phyloP scores from a whole-genome alignment of 2,888 invertebrate species.

The Empis livida region DNA sequence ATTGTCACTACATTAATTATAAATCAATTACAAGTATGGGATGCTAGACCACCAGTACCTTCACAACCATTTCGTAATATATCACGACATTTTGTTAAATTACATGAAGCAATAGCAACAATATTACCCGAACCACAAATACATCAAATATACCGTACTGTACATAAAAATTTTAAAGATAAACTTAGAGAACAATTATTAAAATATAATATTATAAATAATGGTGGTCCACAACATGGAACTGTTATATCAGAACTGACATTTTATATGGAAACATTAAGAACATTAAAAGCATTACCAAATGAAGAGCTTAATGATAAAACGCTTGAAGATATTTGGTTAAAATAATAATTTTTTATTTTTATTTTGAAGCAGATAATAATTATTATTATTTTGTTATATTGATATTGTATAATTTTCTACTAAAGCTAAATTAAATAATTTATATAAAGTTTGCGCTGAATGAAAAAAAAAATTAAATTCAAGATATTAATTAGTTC shows the following conservation, averaged over 20 bases:
- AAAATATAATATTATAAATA: conserved; percentile 80
- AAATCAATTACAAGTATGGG: conserved; percentile 75
- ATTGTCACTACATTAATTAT: conserved; percentile 79
- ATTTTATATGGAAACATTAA: conserved; percentile 78
- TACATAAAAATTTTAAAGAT: conserved; percentile 77
- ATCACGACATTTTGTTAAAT: conserved; percentile 75
- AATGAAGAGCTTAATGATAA: conserved; percentile 55
- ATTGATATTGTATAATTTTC: no score
- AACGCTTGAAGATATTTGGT: conserved; percentile 74
- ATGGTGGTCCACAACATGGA: conserved; percentile 95
- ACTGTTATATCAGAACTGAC: conserved; percentile 85
- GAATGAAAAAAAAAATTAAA: no score
- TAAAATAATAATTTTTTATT: conserved; percentile 28
- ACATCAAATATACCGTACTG: conserved; percentile 58
- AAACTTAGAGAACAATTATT: conserved; percentile 71
- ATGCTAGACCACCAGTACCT: conserved; percentile 89
- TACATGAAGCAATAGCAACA: conserved; percentile 80
- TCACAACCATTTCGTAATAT: conserved; percentile 80
- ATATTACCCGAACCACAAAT: conserved; percentile 72
- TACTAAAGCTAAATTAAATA: no score
- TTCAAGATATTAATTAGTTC: no score
- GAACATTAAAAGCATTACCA: conserved; percentile 64
- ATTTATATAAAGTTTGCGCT: no score
- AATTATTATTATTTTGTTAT: no score
- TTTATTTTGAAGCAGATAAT: no score